Percentiles rank a stretch among this genome's conserved stretches.
Evolutionary conservation across 2,888 invertebrate species (phyloP).

Genomic region (Himalopsyche tibetana): DNA sequence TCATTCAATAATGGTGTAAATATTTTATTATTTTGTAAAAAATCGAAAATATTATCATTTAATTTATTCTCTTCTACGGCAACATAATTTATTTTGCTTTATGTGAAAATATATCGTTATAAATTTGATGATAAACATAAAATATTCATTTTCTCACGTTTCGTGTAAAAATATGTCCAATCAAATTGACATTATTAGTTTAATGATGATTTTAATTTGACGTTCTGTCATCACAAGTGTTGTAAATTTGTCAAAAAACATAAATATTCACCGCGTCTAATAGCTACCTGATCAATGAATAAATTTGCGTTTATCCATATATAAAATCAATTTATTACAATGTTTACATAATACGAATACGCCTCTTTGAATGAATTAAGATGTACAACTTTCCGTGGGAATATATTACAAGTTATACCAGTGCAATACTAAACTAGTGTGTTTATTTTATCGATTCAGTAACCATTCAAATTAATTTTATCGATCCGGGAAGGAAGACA

Average conservation of each 20-base stretch:
- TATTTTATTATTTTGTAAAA: no score
- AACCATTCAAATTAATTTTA: no score
- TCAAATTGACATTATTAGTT: not conserved
- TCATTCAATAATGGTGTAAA: no score
- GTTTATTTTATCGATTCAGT: not conserved
- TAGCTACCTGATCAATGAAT: not conserved
- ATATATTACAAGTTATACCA: not conserved
- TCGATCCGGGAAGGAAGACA: no score
- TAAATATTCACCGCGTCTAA: not conserved
- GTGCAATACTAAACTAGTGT: not conserved
- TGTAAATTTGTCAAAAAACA: no score
- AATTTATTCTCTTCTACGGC: no score
- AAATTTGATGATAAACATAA: not conserved
- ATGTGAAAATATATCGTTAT: not conserved
- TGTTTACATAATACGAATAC: not conserved
- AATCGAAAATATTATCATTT: no score
- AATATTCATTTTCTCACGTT: not conserved
- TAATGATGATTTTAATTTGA: no score
- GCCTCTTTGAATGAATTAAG: not conserved
- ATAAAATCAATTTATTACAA: slow-evolving; percentile 2
- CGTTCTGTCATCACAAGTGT: no score
- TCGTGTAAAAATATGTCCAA: not conserved
- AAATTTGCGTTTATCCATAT: slow-evolving; percentile 27
- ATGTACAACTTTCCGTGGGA: not conserved
- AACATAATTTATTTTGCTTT: no score